Evolutionary conservation across 2,888 invertebrate species (phyloP).

Genomic region (Aradus depressus): DNA sequence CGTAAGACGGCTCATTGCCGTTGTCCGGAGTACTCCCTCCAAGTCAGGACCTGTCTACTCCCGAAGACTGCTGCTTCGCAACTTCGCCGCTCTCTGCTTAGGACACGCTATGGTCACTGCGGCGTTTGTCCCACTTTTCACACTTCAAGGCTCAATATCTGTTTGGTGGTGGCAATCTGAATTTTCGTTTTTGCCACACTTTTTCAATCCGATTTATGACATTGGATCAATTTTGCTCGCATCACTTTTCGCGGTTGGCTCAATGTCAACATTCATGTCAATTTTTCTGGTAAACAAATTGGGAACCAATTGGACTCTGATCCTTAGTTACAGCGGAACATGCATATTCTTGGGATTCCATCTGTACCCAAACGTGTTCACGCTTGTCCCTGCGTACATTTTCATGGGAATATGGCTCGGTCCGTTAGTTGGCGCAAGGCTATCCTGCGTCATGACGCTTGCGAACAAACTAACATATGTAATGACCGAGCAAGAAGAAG

Average conservation of each 20-base stretch:
- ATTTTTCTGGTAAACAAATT: constrained; percentile 44
- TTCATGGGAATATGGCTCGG: constrained; percentile 47
- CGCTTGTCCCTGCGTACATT: constrained; percentile 44
- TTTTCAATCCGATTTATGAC: constrained; percentile 31
- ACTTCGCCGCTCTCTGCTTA: constrained; percentile 39
- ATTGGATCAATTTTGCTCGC: constrained; percentile 52
- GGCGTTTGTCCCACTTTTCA: constrained; percentile 50
- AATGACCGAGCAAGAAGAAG: constrained; percentile 40
- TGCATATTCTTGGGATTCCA: constrained; percentile 51
- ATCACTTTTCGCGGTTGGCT: constrained; percentile 49
- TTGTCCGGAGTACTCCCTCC: constrained; percentile 36
- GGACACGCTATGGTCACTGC: constrained; percentile 53
- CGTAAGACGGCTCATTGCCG: constrained; percentile 58
- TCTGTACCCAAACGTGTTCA: constrained; percentile 43
- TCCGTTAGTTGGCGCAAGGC: constrained; percentile 32
- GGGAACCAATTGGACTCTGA: constrained; percentile 37
- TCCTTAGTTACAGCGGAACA: constrained; percentile 43
- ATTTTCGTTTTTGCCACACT: constrained; percentile 7
- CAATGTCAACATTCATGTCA: constrained; percentile 44
- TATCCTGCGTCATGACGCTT: constrained; percentile 39
- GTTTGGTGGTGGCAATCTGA: constrained; percentile 38
- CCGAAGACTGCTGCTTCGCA: constrained; percentile 33
- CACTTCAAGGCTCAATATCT: constrained; percentile 44
- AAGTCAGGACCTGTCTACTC: constrained; percentile 34
- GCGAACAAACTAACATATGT: constrained; percentile 39